Evolutionary conservation across 2,113 vertebrate species (phyloP).

Genomic region (Percopsis transmontana): DNA sequence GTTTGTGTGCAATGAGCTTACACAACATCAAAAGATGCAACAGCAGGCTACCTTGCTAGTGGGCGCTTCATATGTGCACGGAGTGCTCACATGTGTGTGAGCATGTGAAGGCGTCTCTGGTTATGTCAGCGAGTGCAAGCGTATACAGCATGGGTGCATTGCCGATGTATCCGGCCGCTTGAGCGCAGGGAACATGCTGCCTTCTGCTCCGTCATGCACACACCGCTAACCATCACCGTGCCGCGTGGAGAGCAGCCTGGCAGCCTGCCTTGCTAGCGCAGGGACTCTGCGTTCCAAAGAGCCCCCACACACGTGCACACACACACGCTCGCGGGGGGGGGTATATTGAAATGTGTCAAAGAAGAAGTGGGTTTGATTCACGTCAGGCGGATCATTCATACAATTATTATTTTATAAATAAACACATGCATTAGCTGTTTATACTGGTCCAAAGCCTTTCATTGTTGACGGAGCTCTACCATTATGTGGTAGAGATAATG

Average conservation of each 20-base stretch:
- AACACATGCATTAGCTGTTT: no score
- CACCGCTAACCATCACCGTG: conserved; percentile 4
- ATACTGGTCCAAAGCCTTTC: no score
- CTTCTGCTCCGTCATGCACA: conserved; percentile 30
- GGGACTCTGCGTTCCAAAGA: conserved; percentile 58
- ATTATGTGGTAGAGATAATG: no score
- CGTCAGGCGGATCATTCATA: no score
- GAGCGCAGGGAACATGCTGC: conserved; percentile 13
- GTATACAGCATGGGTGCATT: not conserved
- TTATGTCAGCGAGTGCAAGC: conserved; percentile 9
- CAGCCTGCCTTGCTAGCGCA: conserved; percentile 25
- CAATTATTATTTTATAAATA: no score
- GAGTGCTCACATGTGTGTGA: not conserved
- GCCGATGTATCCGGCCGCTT: conserved; percentile 19
- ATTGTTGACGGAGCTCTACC: no score
- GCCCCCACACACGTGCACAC: conserved; percentile 18
- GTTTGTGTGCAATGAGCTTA: conserved; percentile 7
- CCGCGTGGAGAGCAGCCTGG: not conserved
- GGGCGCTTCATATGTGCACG: not conserved
- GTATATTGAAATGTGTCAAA: no score
- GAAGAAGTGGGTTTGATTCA: no score
- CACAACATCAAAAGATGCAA: conserved; percentile 5
- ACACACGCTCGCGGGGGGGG: no score
- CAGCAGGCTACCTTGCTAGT: not conserved
- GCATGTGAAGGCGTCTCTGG: not conserved